Evolutionary conservation across 1,140 invertebrate genomes (phyloP).

Genomic region (Drosophila varians): DNA sequence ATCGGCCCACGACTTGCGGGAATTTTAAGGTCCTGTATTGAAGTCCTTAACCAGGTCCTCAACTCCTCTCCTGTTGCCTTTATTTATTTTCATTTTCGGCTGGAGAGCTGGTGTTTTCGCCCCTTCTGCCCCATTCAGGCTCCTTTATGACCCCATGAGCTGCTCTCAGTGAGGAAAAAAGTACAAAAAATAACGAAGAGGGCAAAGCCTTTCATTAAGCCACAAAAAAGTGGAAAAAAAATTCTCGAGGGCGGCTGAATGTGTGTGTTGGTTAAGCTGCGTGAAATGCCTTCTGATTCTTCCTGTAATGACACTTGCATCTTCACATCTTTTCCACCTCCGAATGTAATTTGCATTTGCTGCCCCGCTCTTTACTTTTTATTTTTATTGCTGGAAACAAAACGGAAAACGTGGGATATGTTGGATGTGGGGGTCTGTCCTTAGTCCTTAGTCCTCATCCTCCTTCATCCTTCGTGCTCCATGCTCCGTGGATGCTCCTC

Average conservation of each 20-base stretch:
- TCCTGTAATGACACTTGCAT: slow-evolving; percentile 57
- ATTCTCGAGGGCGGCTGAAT: slow-evolving; percentile 17
- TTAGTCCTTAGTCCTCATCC: background rate
- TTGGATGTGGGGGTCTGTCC: background rate
- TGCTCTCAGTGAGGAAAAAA: slow-evolving; percentile 10
- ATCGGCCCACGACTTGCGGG: slow-evolving; percentile 55
- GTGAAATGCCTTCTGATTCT: slow-evolving; percentile 59
- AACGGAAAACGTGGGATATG: slow-evolving; percentile 21
- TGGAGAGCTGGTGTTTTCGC: background rate
- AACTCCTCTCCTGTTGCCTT: slow-evolving; percentile 48
- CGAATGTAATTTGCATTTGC: slow-evolving; percentile 56
- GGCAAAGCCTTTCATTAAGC: slow-evolving; percentile 37
- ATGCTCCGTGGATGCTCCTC: slow-evolving; percentile 15
- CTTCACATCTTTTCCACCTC: slow-evolving; percentile 44
- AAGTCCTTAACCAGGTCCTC: slow-evolving; percentile 48
- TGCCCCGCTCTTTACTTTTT: slow-evolving; percentile 29
- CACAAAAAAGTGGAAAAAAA: slow-evolving; percentile 9
- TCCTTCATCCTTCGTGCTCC: background rate
- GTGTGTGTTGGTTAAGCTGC: slow-evolving; percentile 51
- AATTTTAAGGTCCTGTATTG: background rate
- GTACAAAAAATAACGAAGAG: background rate
- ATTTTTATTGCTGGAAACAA: slow-evolving; percentile 48
- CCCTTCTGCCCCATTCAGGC: background rate
- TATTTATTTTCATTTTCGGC: slow-evolving; percentile 48
- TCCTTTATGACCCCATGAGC: slow-evolving; percentile 47